Evolutionary conservation across 2,797 vertebrate genomes (phyloP), one percentile per base, ranked within the genome.

Genomic region (Tarsius wallacei): DNA sequence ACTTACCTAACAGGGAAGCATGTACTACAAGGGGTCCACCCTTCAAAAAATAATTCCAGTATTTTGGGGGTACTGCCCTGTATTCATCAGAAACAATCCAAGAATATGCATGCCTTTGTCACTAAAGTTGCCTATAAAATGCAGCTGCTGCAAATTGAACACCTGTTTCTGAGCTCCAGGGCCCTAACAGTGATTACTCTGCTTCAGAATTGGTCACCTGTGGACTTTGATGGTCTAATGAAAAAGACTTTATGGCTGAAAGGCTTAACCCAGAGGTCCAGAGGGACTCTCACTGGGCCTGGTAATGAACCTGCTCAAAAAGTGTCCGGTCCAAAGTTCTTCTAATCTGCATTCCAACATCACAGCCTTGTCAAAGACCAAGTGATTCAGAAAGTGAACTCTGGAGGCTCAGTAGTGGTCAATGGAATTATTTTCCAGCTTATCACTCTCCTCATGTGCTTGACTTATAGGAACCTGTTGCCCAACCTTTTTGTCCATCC

Each of bases 101-200:
- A 99, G 81, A 99, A 99, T 64, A 98, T 99, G 96, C 98, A 99
- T 33, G 97, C 96, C 84, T 99, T 99, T 91, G 99, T 99, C 91
- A 99, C 98, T 28, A 99, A 99, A 0, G 98, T 99, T 0, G 99
- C 99, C 77, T 99, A 99, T 98, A 99, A 98, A 98, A 98, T 99
- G 98, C 99, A 99, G 83, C 99, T 99, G 24, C 98, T 99, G 24
- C 99, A 99, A 98, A 99, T 99, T 97, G 99, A 99, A 98, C 99
- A 99, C 98, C 99, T 99, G 99, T 99, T 99, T 53, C 98, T 99
- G 94, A 99, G 99, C 97, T 99, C 99, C 0, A 99, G 99, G 99
- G 98, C 7, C 99, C 99, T 99, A 0, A 97, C 99, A 89, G 99
- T 99, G 81, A 97, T 99, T 31, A 91, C 53, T 4, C 15, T 26